Evolutionary conservation across 2,888 invertebrate species (phyloP).

Genomic region (Troides oblongomaculatus): DNA sequence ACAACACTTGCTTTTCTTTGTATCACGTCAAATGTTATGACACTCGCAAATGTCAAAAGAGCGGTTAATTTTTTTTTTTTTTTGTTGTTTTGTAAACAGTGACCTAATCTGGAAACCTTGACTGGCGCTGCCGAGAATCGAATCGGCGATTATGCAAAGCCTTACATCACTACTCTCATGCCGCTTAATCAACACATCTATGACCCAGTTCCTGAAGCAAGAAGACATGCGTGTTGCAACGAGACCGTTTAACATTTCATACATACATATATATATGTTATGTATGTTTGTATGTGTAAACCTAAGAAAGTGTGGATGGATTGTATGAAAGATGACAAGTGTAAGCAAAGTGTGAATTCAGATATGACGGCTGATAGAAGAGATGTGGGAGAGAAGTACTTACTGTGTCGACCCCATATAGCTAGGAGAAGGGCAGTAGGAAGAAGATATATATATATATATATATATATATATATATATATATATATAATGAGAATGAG

Average conservation of each 20-base stretch:
- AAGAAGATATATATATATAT: no score
- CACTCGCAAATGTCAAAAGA: conserved; percentile 7
- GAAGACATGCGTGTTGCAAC: conserved; percentile 25
- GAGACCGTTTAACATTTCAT: not conserved
- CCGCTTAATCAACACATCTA: conserved; percentile 42
- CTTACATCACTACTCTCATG: conserved; percentile 41
- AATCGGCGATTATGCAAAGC: conserved; percentile 41
- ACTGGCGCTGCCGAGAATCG: conserved; percentile 41
- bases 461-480: no score
- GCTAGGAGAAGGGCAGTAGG: no score
- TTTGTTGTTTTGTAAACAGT: conserved; percentile 33
- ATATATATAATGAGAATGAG: no score
- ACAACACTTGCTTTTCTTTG: not conserved
- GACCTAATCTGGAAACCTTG: conserved; percentile 48
- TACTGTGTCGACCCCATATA: no score
- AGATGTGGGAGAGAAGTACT: no score
- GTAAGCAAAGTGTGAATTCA: no score
- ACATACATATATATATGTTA: no score
- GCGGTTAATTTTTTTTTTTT: not conserved
- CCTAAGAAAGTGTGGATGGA: no score
- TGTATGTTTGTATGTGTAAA: no score
- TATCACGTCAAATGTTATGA: not conserved
- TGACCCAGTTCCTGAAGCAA: conserved; percentile 36
- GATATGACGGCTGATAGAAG: no score
- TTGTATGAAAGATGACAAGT: no score